Percentiles rank a stretch among this genome's conserved stretches.
Evolutionary conservation across 2,888 invertebrate species (phyloP).

Genomic region (Dexiosoma caninum): DNA sequence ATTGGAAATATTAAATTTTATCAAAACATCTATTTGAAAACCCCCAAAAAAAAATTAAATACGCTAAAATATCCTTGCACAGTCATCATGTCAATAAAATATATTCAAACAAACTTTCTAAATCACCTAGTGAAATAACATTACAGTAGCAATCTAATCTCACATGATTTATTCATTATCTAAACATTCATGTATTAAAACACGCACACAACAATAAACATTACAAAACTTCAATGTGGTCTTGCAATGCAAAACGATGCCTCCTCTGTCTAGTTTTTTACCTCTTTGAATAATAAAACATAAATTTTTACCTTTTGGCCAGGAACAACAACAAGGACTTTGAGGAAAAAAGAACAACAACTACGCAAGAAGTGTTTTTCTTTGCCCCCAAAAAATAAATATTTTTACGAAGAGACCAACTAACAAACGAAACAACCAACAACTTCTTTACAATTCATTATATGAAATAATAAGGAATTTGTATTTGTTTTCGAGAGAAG

Average conservation of each 20-base stretch:
- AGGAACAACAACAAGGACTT: not conserved
- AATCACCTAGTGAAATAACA: not conserved
- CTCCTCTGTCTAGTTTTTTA: not conserved
- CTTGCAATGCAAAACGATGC: not conserved
- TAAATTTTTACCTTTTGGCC: conserved; percentile 27
- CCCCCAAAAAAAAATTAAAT: not conserved
- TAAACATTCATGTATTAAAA: conserved; percentile 4
- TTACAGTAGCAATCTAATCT: conserved; percentile 26
- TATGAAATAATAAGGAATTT: conserved; percentile 9
- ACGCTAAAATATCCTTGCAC: not conserved
- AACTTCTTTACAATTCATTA: conserved; percentile 51
- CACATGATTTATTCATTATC: conserved; percentile 50
- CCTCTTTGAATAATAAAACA: conserved; percentile 8
- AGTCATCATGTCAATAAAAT: not conserved
- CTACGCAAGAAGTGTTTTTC: not conserved
- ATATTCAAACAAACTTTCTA: not conserved
- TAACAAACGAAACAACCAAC: conserved; percentile 23
- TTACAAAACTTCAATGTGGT: not conserved
- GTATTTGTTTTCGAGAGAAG: not conserved
- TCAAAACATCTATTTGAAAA: not conserved
- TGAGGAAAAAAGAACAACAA: conserved; percentile 13
- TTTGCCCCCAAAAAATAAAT: not conserved
- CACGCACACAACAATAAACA: conserved; percentile 19
- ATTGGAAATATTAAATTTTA: not conserved
- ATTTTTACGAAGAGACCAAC: conserved; percentile 22